Evolutionary conservation across 2,113 vertebrate genomes (phyloP), one percentile per base, ranked within the genome.

Genomic region (Eleginops maclovinus): DNA sequence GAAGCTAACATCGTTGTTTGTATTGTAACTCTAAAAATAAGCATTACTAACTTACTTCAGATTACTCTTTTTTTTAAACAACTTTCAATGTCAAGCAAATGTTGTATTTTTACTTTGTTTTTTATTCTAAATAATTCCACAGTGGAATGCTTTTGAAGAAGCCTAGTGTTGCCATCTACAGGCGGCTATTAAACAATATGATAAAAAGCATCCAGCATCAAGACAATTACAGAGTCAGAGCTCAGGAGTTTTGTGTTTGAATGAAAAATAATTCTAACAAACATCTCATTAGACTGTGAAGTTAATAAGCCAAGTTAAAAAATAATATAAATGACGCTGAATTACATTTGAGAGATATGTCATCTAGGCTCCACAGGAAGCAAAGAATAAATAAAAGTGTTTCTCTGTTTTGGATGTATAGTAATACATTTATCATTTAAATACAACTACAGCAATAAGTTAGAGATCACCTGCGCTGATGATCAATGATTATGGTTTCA

Each of bases 391-490:
- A 55, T 77, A 63, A 44, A 75, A 78, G 21, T 26, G 7, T 61
- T 40, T 54, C 49, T 75, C 49, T 43, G 43, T 49, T 88, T 86
- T 87, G 89, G 90, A 74, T 90, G 83, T 60, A 84, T 89, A 31
- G 92, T 86, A 89, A 92, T 44, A 55, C 78, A 95, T 96, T 91
- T 89, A 93, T 95, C 95, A 95, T 91, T 76, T 90, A 93, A 91
- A 94, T 93, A 93, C 90, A 88, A 93, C 93, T 90, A 89, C 88
- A 79, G 31, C 82, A 91, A 91, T 94, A 91, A 85, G 79, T 93
- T 92, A 92, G 31, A 7, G 31, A 36, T 36, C 31, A 36, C 31
- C 31, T 36, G 31, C 5, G 31, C 92, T 89, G 82, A 87, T 92
- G 85, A 82, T 81, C 65, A 84, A 79, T 93, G 79, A 92, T 90